Percentiles rank a stretch among this genome's conserved stretches.
Conservation (phyloP, 2,113 vertebrate genomes). For the Gnathonemus echidnorhynchus region DNA sequence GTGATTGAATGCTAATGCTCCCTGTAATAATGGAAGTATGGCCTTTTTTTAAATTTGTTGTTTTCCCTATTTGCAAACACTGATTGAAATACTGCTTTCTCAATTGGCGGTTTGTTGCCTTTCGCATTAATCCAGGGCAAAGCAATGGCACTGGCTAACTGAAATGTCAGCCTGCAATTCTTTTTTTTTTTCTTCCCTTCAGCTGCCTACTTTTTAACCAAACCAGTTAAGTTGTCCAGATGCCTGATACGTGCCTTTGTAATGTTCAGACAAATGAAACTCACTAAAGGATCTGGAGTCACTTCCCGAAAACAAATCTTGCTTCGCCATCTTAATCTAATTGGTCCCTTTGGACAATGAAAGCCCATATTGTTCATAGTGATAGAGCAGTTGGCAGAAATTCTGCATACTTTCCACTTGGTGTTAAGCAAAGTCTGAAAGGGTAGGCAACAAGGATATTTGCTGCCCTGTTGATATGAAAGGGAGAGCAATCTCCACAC, state of each 20-base stretch:
- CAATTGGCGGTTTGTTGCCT: background rate
- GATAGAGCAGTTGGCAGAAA: background rate
- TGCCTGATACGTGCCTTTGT: background rate
- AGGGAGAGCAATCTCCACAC: background rate
- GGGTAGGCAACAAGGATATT: background rate
- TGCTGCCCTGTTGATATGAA: background rate
- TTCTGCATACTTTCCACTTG: background rate
- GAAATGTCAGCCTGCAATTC: background rate
- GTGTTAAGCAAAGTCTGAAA: background rate
- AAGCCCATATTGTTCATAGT: background rate
- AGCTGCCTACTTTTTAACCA: background rate
- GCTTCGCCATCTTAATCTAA: background rate
- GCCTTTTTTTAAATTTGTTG: background rate
- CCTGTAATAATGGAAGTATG: background rate
- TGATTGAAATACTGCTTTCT: background rate
- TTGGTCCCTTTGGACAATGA: background rate
- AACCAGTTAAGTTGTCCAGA: background rate
- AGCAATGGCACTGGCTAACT: background rate
- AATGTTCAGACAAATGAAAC: background rate
- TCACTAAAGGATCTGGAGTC: background rate
- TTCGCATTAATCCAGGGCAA: background rate
- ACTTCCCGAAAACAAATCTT: background rate
- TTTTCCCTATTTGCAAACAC: background rate
- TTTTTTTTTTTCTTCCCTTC: background rate
- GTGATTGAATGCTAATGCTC: background rate